phyloP scores from a whole-genome alignment of 2,797 vertebrate genomes.

The Notolabrus celidotus region DNA sequence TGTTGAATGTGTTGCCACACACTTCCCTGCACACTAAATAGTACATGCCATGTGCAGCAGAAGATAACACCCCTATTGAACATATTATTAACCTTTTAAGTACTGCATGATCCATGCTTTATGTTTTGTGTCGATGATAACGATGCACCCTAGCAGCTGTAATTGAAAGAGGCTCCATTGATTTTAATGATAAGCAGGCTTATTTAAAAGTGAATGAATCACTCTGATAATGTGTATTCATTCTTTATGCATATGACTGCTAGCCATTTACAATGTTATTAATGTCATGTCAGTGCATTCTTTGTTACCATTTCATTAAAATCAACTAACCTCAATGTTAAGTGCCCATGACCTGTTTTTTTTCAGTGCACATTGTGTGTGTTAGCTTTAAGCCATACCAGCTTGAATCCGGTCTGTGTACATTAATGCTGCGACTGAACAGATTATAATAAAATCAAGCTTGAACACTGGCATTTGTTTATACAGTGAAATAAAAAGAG shows the following conservation, averaged over 20 bases:
- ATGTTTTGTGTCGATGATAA: conserved; percentile 34
- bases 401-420: conserved; percentile 42
- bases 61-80: conserved; percentile 4
- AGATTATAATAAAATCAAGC: conserved; percentile 60
- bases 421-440: conserved; percentile 56
- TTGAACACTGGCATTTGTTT: conserved; percentile 46
- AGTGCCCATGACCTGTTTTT: conserved; percentile 47
- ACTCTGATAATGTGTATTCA: conserved; percentile 16
- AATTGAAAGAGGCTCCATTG: conserved; percentile 35
- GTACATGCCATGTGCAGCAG: not conserved
- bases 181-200: conserved; percentile 18
- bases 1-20: conserved; percentile 4
- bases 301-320: conserved; percentile 36
- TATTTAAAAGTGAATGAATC: conserved; percentile 30
- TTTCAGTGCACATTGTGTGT: conserved; percentile 9
- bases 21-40: not conserved
- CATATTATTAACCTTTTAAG: conserved; percentile 43
- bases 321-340: conserved; percentile 39
- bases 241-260: conserved; percentile 10
- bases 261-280: conserved; percentile 25
- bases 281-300: conserved; percentile 31
- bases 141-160: conserved; percentile 14
- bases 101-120: conserved; percentile 18
- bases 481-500: conserved; percentile 43
- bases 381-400: conserved; percentile 35